A percentile compares a stretch with the other conserved stretches of the same genome.
These are phyloP conservation scores for Tangara arthus DNA, from an alignment of 2,797 vertebrate species.

Conservation along the genomic window DNA sequence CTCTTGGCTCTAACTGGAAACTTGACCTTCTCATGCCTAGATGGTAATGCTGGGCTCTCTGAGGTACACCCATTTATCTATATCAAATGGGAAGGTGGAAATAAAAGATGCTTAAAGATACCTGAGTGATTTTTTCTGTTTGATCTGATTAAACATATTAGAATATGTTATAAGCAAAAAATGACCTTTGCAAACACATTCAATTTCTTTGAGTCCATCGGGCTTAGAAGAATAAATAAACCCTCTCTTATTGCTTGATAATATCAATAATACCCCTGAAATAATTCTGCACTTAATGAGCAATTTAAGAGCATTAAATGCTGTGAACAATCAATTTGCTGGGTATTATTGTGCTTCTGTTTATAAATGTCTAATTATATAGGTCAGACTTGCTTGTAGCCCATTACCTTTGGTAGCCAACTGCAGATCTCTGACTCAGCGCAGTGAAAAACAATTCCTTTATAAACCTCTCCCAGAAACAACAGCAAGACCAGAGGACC, in stretches of 20 bases:
- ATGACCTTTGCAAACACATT: constrained; percentile 60
- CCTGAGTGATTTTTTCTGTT: not conserved
- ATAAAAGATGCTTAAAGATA: not conserved
- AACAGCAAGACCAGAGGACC: not conserved
- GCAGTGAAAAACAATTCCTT: constrained; percentile 7
- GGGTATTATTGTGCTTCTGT: constrained; percentile 54
- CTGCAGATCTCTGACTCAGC: constrained; percentile 5
- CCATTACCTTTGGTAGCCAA: constrained; percentile 39
- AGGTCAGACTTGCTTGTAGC: constrained; percentile 43
- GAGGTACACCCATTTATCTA: not conserved
- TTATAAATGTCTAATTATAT: constrained; percentile 70
- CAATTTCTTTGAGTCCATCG: constrained; percentile 59
- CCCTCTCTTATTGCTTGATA: constrained; percentile 62
- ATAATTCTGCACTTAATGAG: constrained; percentile 61
- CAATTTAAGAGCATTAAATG: constrained; percentile 69
- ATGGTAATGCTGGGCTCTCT: not conserved
- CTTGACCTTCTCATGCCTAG: not conserved
- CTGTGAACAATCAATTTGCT: constrained; percentile 72
- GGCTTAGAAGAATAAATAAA: constrained; percentile 70
- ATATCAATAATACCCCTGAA: constrained; percentile 65
- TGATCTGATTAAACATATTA: constrained; percentile 24
- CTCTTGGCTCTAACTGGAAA: not conserved
- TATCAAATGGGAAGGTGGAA: not conserved
- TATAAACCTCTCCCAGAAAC: not conserved
- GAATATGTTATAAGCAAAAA: constrained; percentile 43